Evolutionary conservation across 1,140 invertebrate genomes (phyloP).

Genomic region (Magallana ariakensis): DNA sequence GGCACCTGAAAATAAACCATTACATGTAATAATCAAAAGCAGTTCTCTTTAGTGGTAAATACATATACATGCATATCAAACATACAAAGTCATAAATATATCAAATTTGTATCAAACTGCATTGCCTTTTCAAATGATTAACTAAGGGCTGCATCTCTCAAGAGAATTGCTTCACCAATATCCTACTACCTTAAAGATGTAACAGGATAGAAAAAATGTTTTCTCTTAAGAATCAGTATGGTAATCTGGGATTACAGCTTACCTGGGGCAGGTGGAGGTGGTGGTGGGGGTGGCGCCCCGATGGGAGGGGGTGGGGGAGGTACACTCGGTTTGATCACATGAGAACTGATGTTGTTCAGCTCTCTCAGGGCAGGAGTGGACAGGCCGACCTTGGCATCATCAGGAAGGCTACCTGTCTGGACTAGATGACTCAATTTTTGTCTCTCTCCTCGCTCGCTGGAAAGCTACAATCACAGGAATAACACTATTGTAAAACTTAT

Average conservation of each 20-base stretch:
- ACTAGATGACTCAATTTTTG: constrained; percentile 91
- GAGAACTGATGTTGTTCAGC: constrained; percentile 73
- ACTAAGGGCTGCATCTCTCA: too few species aligned
- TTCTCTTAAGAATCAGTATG: too few species aligned
- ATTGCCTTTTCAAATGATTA: too few species aligned
- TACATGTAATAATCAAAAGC: too few species aligned
- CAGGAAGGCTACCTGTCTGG: constrained; percentile 90
- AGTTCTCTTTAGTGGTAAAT: too few species aligned
- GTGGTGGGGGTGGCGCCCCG: constrained; percentile 79
- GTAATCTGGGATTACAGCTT: background rate
- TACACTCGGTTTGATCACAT: constrained; percentile 56
- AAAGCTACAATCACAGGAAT: constrained; percentile 81
- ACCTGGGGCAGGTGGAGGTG: constrained; percentile 71
- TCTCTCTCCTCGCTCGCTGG: constrained; percentile 89
- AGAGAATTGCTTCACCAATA: too few species aligned
- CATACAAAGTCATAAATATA: too few species aligned
- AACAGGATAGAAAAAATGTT: too few species aligned
- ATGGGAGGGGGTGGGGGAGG: constrained; percentile 77
- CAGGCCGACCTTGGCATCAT: constrained; percentile 90
- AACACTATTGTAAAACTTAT: too few species aligned
- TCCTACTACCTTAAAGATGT: too few species aligned
- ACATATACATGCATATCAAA: too few species aligned
- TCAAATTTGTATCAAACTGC: too few species aligned
- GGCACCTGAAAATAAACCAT: constrained; percentile 47
- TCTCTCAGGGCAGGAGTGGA: constrained; percentile 60